Evolutionary conservation across 2,113 vertebrate genomes (phyloP), one percentile per base, ranked within the genome.

Genomic region (Zapus hudsonius): DNA sequence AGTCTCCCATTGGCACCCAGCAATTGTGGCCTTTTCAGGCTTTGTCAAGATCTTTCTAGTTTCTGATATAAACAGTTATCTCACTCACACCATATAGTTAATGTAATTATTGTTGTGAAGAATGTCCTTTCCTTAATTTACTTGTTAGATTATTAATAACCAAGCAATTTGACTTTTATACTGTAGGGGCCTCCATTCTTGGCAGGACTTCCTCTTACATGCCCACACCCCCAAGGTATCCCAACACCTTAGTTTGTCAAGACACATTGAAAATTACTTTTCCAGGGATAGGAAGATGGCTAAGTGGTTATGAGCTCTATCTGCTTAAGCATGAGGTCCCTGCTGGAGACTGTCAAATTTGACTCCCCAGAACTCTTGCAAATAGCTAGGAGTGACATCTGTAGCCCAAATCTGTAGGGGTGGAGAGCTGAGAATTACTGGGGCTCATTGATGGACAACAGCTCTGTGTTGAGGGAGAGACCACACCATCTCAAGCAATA

Each of bases 101-200:
- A 85, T 87, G 40, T 12, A 76, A 47, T 31, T 73, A 76, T 83
- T 89, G 69, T 69, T 76, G 44, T 86, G 92, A 85, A 87, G 92
- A 85, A 87, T 89, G 23, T 22, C 83, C 89, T 86, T 88, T 94
- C 29, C 88, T 94, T 76, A 64, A 63, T 86, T 96, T 42, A 67
- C 83, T 59, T 63, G 38, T 11, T 52, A 63, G 19, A 72, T 7
- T 4, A 38, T 75, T 79, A 57, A 74, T 92, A 52, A 61, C 33
- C 7, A 47, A 69, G 40, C 0, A 83, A 2, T 59, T 70, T 89
- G 44, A 15, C 57, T 63, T 84, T 94, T 33, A 3, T 1, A n/a
- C 81, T 79, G 20, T 47, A 38, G 6, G 66, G 57, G 42, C 38
- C 92, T 23, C 57, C 3, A 36, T 79, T 47, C 7, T 74, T 36